Evolutionary conservation across 2,113 vertebrate species (phyloP).

Genomic region (Ceuthmochares aereus): DNA sequence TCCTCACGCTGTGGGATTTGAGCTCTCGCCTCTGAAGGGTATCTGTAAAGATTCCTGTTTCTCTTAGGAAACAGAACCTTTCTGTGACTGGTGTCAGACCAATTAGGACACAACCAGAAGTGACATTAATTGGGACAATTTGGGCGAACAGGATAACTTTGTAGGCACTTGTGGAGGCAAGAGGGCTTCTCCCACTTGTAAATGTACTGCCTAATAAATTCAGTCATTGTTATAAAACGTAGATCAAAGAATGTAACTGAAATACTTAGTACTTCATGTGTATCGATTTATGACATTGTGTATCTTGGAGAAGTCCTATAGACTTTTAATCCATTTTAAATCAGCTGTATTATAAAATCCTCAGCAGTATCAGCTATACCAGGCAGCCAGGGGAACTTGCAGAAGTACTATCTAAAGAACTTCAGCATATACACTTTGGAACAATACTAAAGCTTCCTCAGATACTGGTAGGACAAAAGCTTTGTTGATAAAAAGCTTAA

Average conservation of each 20-base stretch:
- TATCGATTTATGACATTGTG: no score
- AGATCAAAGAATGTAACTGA: neutral
- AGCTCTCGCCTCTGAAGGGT: neutral
- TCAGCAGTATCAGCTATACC: neutral
- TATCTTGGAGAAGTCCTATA: neutral
- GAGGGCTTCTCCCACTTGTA: neutral
- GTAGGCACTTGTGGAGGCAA: neutral
- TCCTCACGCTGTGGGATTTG: neutral
- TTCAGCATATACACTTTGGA: neutral
- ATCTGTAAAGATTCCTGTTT: neutral
- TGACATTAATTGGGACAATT: neutral
- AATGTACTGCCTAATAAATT: neutral
- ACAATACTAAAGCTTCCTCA: neutral
- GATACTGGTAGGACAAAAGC: neutral
- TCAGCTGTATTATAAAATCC: neutral
- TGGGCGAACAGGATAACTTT: neutral
- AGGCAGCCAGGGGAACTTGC: neutral
- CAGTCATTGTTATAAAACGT: neutral
- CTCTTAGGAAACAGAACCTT: neutral
- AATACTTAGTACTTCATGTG: neutral
- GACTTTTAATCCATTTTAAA: neutral
- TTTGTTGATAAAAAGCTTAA: neutral
- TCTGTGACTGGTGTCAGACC: neutral
- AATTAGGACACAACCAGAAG: neutral
- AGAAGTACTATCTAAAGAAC: neutral